A percentile compares a stretch with the other conserved stretches of the same genome.
Conservation (phyloP, 2,888 invertebrate genomes). For the Macrostomum cliftonense region DNA sequence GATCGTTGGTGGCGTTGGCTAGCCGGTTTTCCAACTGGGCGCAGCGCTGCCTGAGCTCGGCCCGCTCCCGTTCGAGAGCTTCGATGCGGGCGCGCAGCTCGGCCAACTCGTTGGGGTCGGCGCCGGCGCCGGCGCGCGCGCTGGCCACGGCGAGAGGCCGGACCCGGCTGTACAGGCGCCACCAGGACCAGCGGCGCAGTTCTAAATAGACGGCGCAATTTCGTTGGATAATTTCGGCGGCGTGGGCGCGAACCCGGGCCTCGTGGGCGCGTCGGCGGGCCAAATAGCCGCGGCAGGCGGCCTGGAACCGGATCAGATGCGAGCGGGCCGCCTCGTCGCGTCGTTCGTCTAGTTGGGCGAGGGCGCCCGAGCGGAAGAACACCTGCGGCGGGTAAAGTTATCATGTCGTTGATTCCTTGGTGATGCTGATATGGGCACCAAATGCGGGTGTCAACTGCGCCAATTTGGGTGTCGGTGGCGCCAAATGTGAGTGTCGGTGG, state of each 20-base stretch:
- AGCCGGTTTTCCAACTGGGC: conserved; percentile 79
- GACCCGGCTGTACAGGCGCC: conserved; percentile 74
- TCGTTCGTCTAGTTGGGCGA: conserved; percentile 67
- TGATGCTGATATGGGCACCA: no score
- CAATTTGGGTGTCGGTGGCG: no score
- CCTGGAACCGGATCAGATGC: conserved; percentile 64
- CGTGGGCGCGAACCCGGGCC: conserved; percentile 39
- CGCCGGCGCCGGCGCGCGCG: neutral
- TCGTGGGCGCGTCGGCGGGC: conserved; percentile 42
- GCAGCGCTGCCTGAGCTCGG: conserved; percentile 63
- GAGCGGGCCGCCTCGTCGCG: conserved; percentile 55
- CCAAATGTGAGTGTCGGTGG: no score
- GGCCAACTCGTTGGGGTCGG: conserved; percentile 48
- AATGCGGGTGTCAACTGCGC: no score
- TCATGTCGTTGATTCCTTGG: no score
- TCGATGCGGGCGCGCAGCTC: conserved; percentile 60
- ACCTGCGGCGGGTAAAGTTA: conserved; percentile 38
- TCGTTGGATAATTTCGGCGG: conserved; percentile 73
- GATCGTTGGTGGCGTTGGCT: neutral
- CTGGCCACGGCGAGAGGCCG: conserved; percentile 34
- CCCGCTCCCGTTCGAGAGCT: conserved; percentile 65
- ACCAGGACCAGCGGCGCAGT: conserved; percentile 90
- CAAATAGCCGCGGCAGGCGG: conserved; percentile 66
- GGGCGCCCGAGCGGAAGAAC: conserved; percentile 73
- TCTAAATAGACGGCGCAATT: conserved; percentile 77